Evolutionary conservation across 1,140 invertebrate species (phyloP).

Genomic region (Solenopsis invicta): DNA sequence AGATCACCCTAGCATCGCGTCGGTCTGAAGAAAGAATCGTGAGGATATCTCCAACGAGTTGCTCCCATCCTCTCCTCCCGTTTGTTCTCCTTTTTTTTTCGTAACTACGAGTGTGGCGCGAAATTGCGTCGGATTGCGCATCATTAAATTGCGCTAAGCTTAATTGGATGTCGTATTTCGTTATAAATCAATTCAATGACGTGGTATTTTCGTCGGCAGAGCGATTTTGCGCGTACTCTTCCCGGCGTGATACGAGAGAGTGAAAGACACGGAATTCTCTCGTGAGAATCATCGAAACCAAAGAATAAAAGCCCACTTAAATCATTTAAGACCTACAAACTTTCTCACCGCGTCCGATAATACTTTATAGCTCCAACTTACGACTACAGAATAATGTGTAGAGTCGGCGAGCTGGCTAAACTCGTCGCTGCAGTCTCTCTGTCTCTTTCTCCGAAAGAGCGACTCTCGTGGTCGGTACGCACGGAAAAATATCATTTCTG

Average conservation of each 20-base stretch:
- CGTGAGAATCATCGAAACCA: neutral
- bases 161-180: neutral
- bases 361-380: neutral
- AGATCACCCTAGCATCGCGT: neutral
- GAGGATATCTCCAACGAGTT: slow-evolving; percentile 3
- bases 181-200: slow-evolving; percentile 13
- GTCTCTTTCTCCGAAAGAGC: neutral
- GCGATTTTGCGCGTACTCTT: neutral
- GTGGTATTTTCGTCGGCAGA: neutral
- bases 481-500: too few species aligned
- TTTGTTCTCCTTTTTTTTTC: slow-evolving; percentile 5
- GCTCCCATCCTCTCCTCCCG: neutral
- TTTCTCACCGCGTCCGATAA: neutral
- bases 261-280: neutral
- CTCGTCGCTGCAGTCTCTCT: neutral
- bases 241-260: neutral
- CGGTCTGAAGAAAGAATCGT: slow-evolving; percentile 21
- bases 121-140: slow-evolving; percentile 3
- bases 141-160: neutral
- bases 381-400: neutral
- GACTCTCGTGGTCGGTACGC: neutral
- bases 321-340: neutral
- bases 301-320: neutral
- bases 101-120: neutral
- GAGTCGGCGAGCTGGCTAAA: neutral